Evolutionary conservation across 2,113 vertebrate genomes (phyloP).

Genomic region (Varanus komodoensis): DNA sequence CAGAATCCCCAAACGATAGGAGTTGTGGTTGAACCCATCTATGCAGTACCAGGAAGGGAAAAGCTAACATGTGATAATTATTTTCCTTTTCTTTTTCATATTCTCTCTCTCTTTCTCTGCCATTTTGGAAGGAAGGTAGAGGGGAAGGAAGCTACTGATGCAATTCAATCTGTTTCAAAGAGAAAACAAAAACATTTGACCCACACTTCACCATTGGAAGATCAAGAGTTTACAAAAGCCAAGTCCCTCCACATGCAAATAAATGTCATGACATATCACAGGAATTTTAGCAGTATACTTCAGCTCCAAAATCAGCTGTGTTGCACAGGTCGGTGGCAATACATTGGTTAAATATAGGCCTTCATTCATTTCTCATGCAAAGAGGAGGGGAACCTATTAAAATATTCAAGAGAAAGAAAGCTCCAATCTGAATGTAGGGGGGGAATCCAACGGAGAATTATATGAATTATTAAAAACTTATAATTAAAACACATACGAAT

Average conservation of each 20-base stretch:
- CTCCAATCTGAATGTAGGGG: background rate
- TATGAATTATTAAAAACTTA: background rate
- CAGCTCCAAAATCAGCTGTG: background rate
- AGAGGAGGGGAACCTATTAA: background rate
- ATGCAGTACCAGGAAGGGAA: no score
- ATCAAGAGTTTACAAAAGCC: no score
- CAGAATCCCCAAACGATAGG: no score
- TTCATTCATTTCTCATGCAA: background rate
- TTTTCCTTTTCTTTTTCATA: no score
- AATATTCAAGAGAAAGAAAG: background rate
- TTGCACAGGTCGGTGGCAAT: background rate
- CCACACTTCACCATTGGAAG: background rate
- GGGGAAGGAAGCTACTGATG: no score
- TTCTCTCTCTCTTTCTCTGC: background rate
- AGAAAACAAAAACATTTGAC: background rate
- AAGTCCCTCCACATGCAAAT: background rate
- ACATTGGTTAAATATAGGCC: background rate
- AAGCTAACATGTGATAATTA: no score
- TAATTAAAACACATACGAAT: background rate
- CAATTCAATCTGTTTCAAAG: background rate
- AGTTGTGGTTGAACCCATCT: no score
- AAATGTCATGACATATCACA: background rate
- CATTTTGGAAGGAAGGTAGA: no score
- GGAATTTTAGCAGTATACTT: background rate
- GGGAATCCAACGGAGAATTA: background rate